Evolutionary conservation across 2,797 vertebrate genomes (phyloP), one percentile per base, ranked within the genome.

Genomic region (Percopsis omiscomaycus): DNA sequence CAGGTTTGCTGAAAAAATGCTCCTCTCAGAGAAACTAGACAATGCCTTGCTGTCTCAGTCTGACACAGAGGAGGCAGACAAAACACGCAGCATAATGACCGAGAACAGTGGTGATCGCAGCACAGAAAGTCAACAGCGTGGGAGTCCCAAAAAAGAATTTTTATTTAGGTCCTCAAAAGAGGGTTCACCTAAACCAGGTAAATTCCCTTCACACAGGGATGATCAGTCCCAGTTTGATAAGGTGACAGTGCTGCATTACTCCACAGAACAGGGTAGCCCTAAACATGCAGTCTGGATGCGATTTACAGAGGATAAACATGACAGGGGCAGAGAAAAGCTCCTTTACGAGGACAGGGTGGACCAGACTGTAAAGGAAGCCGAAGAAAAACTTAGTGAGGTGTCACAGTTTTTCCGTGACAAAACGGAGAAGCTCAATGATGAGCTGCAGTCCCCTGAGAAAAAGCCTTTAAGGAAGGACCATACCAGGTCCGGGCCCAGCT

Each of bases 1-100:
- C 84, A 95, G 93, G 87, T 99, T 97, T 95, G 98, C 98, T 70
- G 98, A 99, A 91, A 99, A 99, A 95, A 98, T 99, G 98, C 96
- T 99, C 71, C 96, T 93, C 77, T 99, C 98, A 77, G 97, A 99
- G 86, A 97, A 98, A 91, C 87, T 96, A 86, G 97, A 99, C 80
- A 80, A 89, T 0, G 71, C 82, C 10, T 65, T 73, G 0, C 15
- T 76, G 73, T 94, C 94, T 87, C 93, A 96, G 75, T 97, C 95
- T 83, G 96, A 98, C 82, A 93, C 94, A 64, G 96, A 99, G 87
- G 96, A 99, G 61, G 88, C 91, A 86, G 95, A 96, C 75, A 95
- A 91, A 88, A 86, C 88, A 66, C 89, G 88, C 73, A 78, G 86
- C 83, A 92, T 90, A 9, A 37, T 37, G 81, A 87, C 92, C 84